Conservation (phyloP, 2,888 invertebrate species). For the Metacarcinus magister region DNA sequence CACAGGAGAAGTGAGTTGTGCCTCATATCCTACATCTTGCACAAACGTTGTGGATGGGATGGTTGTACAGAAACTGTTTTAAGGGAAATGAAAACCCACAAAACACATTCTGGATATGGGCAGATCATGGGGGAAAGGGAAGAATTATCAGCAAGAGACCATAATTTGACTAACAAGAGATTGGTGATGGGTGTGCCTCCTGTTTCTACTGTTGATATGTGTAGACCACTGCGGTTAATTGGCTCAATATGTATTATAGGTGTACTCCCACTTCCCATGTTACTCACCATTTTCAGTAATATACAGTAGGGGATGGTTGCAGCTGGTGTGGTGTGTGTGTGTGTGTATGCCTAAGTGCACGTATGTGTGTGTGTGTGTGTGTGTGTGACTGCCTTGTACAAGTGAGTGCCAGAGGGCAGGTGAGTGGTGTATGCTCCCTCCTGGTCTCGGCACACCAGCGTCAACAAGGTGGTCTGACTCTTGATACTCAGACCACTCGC, state of each 20-base stretch:
- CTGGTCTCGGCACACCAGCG: not conserved
- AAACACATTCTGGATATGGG: not conserved
- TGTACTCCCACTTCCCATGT: conserved; percentile 37
- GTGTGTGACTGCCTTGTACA: not conserved
- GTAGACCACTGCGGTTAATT: conserved; percentile 3
- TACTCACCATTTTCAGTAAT: not conserved
- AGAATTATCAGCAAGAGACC: conserved; percentile 1
- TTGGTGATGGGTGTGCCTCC: not conserved
- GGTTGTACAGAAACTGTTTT: conserved; percentile 20
- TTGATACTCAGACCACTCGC: not conserved
- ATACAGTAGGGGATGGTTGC: not conserved
- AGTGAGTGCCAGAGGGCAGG: not conserved
- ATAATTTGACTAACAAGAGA: not conserved
- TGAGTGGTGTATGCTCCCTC: not conserved
- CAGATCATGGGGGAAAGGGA: not conserved
- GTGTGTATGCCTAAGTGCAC: not conserved
- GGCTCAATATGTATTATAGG: conserved; percentile 50
- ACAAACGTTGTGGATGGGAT: conserved; percentile 11
- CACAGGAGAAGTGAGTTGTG: conserved; percentile 66
- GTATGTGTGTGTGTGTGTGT: not conserved
- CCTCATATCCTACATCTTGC: conserved; percentile 4
- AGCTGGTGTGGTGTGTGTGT: not conserved
- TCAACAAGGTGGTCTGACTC: not conserved
- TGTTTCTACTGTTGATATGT: not conserved
- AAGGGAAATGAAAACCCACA: not conserved